phyloP scores from a whole-genome alignment of 1,140 invertebrate species.

The Calephelis nemesis region DNA sequence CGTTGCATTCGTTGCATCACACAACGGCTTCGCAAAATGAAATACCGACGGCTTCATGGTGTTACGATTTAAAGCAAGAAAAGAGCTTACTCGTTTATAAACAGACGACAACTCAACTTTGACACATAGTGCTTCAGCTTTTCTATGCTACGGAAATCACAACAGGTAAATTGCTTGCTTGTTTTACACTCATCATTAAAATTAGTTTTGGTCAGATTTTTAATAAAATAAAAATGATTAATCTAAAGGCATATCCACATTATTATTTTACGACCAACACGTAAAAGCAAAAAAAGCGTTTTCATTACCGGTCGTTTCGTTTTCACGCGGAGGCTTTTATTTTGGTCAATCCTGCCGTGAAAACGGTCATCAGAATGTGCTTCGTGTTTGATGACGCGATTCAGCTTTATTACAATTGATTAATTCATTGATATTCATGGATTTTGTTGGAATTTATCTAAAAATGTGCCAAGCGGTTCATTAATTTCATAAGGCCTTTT shows the following conservation, averaged over 20 bases:
- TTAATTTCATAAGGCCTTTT: neutral
- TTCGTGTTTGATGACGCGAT: slow-evolving; percentile 13
- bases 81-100: no score
- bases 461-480: neutral
- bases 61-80: no score
- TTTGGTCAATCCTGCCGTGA: slow-evolving; percentile 44
- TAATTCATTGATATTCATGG: slow-evolving; percentile 1
- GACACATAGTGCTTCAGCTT: no score
- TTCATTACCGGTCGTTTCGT: slow-evolving; percentile 55
- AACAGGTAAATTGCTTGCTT: no score
- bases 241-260: slow-evolving; percentile 17
- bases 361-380: slow-evolving; percentile 30
- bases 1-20: no score
- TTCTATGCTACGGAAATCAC: no score
- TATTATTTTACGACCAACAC: neutral
- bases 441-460: neutral
- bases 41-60: no score
- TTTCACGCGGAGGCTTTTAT: slow-evolving; percentile 50
- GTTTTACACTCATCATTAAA: no score
- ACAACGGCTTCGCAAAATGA: no score
- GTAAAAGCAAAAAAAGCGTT: slow-evolving; percentile 44
- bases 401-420: neutral
- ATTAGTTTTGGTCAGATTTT: neutral
- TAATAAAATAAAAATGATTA: neutral
- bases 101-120: no score